Percentiles rank a stretch among this genome's conserved stretches.
Evolutionary conservation across 2,797 vertebrate genomes (phyloP).

Genomic region (Somateria mollissima): DNA sequence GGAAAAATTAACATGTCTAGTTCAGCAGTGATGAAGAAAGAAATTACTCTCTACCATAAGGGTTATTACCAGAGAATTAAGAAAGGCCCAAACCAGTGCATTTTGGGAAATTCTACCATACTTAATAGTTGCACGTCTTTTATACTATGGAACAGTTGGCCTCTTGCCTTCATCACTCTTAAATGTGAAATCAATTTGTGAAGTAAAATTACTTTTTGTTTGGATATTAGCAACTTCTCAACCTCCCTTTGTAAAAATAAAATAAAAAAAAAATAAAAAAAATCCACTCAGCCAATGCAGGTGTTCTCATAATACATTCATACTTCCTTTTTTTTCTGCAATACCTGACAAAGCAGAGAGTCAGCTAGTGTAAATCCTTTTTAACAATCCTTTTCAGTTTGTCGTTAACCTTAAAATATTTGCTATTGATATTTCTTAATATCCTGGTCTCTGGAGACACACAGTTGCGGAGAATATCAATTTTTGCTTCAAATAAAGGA

Average conservation of each 20-base stretch:
- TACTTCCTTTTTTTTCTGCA: background rate
- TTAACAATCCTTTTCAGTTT: background rate
- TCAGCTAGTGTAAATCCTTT: background rate
- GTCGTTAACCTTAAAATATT: background rate
- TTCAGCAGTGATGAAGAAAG: background rate
- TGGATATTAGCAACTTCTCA: background rate
- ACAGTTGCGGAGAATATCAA: background rate
- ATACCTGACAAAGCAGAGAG: background rate
- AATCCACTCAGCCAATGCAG: background rate
- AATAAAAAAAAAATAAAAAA: background rate
- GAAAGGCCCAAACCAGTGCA: background rate
- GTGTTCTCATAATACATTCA: background rate
- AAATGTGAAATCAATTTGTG: background rate
- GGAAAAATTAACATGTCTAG: conserved; percentile 12
- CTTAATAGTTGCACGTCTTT: background rate
- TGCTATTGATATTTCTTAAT: background rate
- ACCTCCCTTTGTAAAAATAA: background rate
- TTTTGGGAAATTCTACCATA: background rate
- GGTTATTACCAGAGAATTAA: conserved; percentile 6
- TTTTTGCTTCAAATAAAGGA: background rate
- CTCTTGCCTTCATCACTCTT: background rate
- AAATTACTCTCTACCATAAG: background rate
- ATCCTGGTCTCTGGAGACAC: background rate
- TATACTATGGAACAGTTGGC: background rate
- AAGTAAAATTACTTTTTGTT: background rate